Evolutionary conservation across 1,140 invertebrate genomes (phyloP).

Genomic region (Archivesica marissinica): DNA sequence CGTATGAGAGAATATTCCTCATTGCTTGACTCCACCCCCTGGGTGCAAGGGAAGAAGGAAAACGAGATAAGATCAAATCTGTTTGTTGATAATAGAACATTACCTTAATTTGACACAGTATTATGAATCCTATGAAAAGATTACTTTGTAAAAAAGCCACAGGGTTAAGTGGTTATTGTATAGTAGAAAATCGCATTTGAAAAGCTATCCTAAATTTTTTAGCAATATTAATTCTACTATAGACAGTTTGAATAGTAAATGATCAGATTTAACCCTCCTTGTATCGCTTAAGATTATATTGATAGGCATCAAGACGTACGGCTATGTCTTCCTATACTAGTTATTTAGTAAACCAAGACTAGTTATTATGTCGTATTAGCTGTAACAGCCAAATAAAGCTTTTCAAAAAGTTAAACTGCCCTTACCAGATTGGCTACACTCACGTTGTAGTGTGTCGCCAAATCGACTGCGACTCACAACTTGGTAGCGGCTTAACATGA

Average conservation of each 20-base stretch:
- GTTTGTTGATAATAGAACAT: constrained; percentile 46
- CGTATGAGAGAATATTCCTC: background rate
- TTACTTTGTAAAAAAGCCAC: constrained; percentile 35
- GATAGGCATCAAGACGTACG: constrained; percentile 39
- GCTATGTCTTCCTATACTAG: background rate
- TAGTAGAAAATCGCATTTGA: constrained; percentile 13
- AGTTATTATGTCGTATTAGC: constrained; percentile 42
- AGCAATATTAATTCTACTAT: constrained; percentile 52
- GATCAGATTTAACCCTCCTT: constrained; percentile 38
- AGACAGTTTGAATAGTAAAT: constrained; percentile 55
- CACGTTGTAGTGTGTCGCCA: background rate
- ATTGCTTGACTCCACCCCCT: constrained; percentile 45
- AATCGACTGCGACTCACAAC: background rate
- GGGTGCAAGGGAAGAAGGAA: constrained; percentile 26
- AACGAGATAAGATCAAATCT: constrained; percentile 43
- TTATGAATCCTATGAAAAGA: constrained; percentile 56
- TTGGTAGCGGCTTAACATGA: background rate
- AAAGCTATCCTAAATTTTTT: background rate
- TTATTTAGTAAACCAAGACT: constrained; percentile 32
- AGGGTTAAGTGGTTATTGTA: constrained; percentile 27
- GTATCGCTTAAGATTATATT: constrained; percentile 33
- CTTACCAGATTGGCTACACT: constrained; percentile 1
- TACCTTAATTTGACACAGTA: constrained; percentile 50
- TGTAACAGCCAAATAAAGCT: constrained; percentile 17
- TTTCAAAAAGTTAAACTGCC: constrained; percentile 46